These are phyloP conservation scores for Pollachius pollachius DNA, from an alignment of 2,113 vertebrate genomes.

Conservation along the genomic window DNA sequence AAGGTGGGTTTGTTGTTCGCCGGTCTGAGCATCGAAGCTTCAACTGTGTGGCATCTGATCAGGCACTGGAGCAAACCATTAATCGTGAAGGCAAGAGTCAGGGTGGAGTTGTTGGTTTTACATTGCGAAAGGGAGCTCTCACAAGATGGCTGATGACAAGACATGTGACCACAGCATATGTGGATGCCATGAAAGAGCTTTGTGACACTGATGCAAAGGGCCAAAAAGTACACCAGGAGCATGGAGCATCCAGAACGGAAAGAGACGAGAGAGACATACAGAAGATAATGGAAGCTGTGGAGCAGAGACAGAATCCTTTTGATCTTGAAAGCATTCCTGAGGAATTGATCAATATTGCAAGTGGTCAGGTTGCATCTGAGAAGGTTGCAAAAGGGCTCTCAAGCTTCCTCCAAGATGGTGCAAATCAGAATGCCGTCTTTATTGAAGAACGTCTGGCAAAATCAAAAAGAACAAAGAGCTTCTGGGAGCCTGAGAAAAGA, in stretches of 20 bases:
- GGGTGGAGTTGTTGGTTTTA: conserved; percentile 24
- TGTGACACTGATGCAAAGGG: conserved; percentile 7
- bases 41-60: conserved; percentile 25
- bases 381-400: conserved; percentile 26
- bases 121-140: conserved; percentile 17
- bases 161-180: conserved; percentile 28
- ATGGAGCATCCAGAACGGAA: conserved; percentile 12
- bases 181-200: conserved; percentile 22
- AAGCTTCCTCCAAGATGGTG: conserved; percentile 25
- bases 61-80: conserved; percentile 26
- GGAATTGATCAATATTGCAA: conserved; percentile 13
- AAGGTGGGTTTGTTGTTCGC: conserved; percentile 19
- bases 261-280: conserved; percentile 14
- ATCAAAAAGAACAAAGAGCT: conserved; percentile 18
- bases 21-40: conserved; percentile 11
- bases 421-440: neutral
- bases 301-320: conserved; percentile 12
- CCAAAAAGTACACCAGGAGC: conserved; percentile 5
- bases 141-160: conserved; percentile 28
- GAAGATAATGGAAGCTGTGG: conserved; percentile 16
- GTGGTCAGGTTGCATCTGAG: conserved; percentile 25
- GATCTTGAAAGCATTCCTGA: conserved; percentile 15
- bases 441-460: conserved; percentile 15
- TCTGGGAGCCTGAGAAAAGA: conserved; percentile 26
- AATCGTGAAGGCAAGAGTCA: conserved; percentile 26